A percentile compares a stretch with the other conserved stretches of the same genome.
phyloP scores from a whole-genome alignment of 2,113 vertebrate genomes.

The Cercocebus atys region DNA sequence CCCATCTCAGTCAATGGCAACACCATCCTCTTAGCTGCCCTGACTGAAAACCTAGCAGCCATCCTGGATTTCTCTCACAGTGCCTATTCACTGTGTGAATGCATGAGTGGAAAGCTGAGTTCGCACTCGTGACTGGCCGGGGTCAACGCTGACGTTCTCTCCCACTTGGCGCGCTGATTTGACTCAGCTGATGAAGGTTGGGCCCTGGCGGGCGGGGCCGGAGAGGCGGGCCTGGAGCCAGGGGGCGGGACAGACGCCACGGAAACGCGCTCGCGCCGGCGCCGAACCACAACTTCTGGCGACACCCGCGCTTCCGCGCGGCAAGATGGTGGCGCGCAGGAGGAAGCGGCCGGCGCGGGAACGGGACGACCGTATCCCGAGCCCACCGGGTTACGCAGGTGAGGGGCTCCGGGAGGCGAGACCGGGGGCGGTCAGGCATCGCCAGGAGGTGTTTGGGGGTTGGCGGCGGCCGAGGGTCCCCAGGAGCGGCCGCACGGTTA shows the following conservation, averaged over 20 bases:
- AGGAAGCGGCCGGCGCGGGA: constrained; percentile 66
- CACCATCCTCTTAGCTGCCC: background rate
- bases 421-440: background rate
- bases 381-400: constrained; percentile 75
- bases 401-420: background rate
- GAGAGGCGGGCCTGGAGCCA: rapidly evolving
- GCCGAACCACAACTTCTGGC: constrained; percentile 72
- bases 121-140: too few relatives aligned
- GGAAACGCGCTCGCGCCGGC: background rate
- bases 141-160: too few relatives aligned
- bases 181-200: rapidly evolving
- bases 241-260: background rate
- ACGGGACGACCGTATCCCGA: background rate
- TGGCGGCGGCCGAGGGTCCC: background rate
- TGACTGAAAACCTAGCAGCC: background rate
- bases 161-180: rapidly evolving
- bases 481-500: background rate
- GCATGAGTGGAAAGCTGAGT: too few relatives aligned
- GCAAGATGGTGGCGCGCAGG: constrained; percentile 88
- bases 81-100: background rate
- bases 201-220: rapidly evolving
- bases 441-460: background rate
- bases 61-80: background rate
- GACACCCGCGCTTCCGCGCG: background rate
- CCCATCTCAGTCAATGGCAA: background rate